Conservation (phyloP, 2,113 vertebrate species). For the Ceyx melanurus region DNA sequence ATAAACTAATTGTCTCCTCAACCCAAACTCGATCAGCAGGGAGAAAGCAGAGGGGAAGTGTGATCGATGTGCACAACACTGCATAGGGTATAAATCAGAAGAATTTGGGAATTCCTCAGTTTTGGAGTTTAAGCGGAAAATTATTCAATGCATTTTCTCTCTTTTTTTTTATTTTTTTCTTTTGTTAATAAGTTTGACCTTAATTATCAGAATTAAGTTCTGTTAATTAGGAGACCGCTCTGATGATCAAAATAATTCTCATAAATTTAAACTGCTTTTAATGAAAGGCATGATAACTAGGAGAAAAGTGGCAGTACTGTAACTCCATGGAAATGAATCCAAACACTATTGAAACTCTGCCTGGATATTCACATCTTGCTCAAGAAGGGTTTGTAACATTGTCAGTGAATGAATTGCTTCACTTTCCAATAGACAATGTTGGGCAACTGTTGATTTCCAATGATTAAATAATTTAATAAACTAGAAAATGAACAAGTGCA, state of each 20-base stretch:
- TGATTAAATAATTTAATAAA: not conserved
- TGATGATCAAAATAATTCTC: not conserved
- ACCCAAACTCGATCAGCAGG: not conserved
- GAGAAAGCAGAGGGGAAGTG: not conserved
- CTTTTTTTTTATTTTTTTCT: not conserved
- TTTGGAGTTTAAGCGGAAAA: not conserved
- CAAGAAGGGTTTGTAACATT: not conserved
- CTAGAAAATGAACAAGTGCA: not conserved
- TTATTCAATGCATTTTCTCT: not conserved
- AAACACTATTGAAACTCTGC: not conserved
- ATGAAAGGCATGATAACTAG: not conserved
- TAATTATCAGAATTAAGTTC: slow-evolving; percentile 2
- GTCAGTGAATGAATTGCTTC: accelerated
- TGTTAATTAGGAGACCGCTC: not conserved
- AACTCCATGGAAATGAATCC: not conserved
- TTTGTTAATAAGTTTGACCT: not conserved
- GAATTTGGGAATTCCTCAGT: not conserved
- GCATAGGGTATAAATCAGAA: not conserved
- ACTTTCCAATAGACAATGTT: not conserved
- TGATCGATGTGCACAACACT: not conserved
- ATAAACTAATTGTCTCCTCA: not conserved
- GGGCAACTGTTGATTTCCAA: not conserved
- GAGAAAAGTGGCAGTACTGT: not conserved
- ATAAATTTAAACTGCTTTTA: not conserved
- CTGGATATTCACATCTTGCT: not conserved